Conservation (phyloP, 2,797 vertebrate genomes). For the Hafferia zeledoni region DNA sequence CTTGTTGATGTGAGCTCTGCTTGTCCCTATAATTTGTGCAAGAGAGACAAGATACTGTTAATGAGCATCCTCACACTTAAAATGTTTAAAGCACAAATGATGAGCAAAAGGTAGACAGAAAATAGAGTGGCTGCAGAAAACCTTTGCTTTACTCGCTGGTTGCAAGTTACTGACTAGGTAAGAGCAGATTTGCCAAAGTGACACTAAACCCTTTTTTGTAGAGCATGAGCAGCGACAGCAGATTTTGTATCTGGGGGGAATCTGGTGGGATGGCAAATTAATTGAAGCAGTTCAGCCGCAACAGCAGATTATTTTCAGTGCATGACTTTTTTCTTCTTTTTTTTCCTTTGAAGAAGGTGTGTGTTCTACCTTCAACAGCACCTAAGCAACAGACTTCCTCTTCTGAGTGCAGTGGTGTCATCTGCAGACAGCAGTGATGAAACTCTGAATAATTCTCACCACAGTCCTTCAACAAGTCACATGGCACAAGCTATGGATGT, state of each 20-base stretch:
- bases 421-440: conserved; percentile 68
- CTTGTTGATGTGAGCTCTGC: neutral
- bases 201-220: neutral
- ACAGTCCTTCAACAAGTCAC: conserved; percentile 18
- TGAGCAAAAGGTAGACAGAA: neutral
- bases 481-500: conserved; percentile 86
- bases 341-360: conserved; percentile 80
- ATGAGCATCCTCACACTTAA: neutral
- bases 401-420: neutral
- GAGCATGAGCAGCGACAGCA: neutral
- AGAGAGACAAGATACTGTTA: neutral
- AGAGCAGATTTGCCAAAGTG: neutral
- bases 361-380: conserved; percentile 90
- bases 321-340: neutral
- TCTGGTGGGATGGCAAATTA: neutral
- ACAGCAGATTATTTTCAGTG: neutral
- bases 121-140: neutral
- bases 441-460: conserved; percentile 60
- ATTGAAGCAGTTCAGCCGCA: neutral
- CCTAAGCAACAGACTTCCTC: conserved; percentile 79
- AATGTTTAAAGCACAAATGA: neutral
- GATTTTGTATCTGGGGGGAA: neutral
- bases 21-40: neutral
- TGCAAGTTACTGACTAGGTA: neutral
- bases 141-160: neutral